Base-by-base conservation (phyloP, 2,888 invertebrate species). In the Tethea ocularis region DNA sequence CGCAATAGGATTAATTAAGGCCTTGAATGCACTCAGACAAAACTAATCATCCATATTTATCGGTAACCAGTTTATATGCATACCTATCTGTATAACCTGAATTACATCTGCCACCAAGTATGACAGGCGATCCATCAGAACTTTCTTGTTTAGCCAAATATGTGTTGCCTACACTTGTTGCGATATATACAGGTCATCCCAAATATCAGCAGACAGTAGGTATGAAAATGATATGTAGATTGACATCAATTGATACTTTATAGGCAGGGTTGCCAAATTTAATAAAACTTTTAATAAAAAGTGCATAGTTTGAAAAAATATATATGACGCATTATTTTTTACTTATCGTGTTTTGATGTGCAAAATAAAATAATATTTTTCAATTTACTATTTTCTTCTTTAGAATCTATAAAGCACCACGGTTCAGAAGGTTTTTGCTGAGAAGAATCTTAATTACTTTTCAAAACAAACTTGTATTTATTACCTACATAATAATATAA, bases 111-210 rank as follows among this genome's bases (percentile, higher is more conserved):
- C 46, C 7, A 10, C 20, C 20, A 7, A 20, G 1, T 46, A 46
- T 46, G 46, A 46, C 46, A 46, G 46, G 20, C n/a, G 46, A 46
- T 46, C 46, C 20, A 46, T 46, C 46, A 46, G 20, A 20, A 46
- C 46, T 46, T 46, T 46, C 33, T 13, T 33, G 33, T 13, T 29
- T 13, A 33, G 33, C 3, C 46, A 46, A 46, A n/a, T 41, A 38
- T n/a, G 46, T 46, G 20, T 6, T 33, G 33, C 10, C 41, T 26
- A 38, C 23, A 29, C 29, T 22, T 57, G 51, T 46, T 46, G 46
- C 46, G 20, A 46, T 46, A 46, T 41, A 17, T 46, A 10, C 20
- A 46, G 20, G 46, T 46, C 46, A 46, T 46, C 46, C 46, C 17
- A 20, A 46, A 46, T 46, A 46, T 46, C 17, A 41, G 7, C 46